Percentiles rank a stretch among this genome's conserved stretches.
Conservation (phyloP, 2,888 invertebrate species). For the Xylota sylvarum region DNA sequence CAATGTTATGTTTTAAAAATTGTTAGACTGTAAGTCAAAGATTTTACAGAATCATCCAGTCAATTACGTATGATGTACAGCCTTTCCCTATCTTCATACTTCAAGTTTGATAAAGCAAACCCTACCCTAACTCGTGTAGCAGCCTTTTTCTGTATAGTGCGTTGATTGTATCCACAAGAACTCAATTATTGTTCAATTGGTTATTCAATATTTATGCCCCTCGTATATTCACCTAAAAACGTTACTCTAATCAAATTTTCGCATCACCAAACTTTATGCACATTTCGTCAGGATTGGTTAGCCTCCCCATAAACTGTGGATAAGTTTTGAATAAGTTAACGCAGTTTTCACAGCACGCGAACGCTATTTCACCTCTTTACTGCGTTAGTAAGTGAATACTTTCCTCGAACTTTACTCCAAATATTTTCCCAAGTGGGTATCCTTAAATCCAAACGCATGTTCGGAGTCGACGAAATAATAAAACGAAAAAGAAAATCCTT, state of each 20-base stretch:
- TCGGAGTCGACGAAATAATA: neutral
- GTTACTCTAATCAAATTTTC: slow-evolving; percentile 10
- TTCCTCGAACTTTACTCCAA: neutral
- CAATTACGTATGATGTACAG: too few species aligned
- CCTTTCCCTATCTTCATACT: too few species aligned
- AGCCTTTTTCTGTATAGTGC: neutral
- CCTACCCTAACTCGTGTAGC: neutral
- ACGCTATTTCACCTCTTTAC: neutral
- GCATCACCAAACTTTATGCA: slow-evolving; percentile 26
- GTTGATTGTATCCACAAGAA: neutral
- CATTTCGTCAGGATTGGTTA: slow-evolving; percentile 4
- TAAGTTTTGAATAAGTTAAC: slow-evolving; percentile 31
- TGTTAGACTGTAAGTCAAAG: too few species aligned
- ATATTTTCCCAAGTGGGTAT: neutral
- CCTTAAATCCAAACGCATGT: neutral
- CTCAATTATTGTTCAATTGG: slow-evolving; percentile 41
- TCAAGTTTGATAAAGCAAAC: neutral
- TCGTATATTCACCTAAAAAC: neutral
- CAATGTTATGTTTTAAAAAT: too few species aligned
- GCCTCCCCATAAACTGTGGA: slow-evolving; percentile 7
- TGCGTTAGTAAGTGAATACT: neutral
- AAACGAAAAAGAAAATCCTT: neutral
- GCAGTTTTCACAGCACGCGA: neutral
- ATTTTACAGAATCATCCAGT: too few species aligned
- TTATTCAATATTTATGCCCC: slow-evolving; percentile 31